Percentiles rank a stretch among this genome's conserved stretches.
phyloP scores from a whole-genome alignment of 2,113 vertebrate species.

The Paradoxurus hermaphroditus region DNA sequence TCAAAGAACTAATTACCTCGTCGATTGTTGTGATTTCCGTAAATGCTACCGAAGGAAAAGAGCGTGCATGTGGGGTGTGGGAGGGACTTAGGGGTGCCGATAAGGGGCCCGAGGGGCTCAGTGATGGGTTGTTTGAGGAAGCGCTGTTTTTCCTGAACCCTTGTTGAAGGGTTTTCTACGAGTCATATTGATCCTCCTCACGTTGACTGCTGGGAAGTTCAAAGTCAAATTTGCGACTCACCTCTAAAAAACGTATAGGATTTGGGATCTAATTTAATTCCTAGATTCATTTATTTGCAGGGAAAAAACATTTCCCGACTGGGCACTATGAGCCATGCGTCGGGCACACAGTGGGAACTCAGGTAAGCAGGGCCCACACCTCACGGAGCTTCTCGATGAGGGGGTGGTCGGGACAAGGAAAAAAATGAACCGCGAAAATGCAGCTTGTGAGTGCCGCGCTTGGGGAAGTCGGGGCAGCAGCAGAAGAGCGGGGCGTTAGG shows the following conservation, averaged over 20 bases:
- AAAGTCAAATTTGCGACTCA: neutral
- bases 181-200: neutral
- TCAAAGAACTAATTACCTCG: neutral
- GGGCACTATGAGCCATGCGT: neutral
- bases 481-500: neutral
- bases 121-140: neutral
- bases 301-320: neutral
- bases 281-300: neutral
- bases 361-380: neutral
- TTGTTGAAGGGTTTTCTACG: neutral
- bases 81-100: neutral
- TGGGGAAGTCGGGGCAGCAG: neutral
- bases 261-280: conserved; percentile 1
- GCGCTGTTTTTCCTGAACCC: neutral
- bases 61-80: neutral
- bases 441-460: neutral
- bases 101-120: neutral
- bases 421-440: neutral
- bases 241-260: neutral
- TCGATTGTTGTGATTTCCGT: neutral
- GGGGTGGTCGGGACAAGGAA: neutral
- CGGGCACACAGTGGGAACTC: neutral
- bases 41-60: neutral
- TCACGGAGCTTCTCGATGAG: neutral
- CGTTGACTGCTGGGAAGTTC: neutral